Evolutionary conservation across 1,140 invertebrate species (phyloP), one percentile per base, ranked within the genome.

Genomic region (Drosophila triauraria): DNA sequence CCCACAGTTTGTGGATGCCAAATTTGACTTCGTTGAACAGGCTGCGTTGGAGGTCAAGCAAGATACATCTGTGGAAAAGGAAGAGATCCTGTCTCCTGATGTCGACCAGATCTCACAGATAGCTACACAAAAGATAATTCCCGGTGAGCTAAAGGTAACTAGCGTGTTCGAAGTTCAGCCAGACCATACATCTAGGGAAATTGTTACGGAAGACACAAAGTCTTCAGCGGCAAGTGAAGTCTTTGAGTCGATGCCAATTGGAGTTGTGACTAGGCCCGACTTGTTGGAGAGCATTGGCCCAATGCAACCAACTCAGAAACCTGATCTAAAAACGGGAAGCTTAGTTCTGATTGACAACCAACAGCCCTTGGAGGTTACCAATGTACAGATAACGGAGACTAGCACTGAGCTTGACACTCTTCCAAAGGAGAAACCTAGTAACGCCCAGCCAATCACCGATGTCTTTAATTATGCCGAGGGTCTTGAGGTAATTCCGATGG

Each of bases 11-110:
- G n/a, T 23, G 10, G 64, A 60, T 30, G 81, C 79, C 9, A 88
- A 79, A 17, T 15, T 75, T 8, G 20, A 75, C n/a, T 76, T 79
- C n/a, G 47, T 86, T 3, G 70, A 92, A 46, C 81, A 91, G 12
- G 56, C 59, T n/a, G 77, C 91, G 4, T 50, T 92, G 10, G 46
- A 70, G 12, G 42, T 92, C n/a, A 69, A 75, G 4, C 54, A 85
- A 1, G 60, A 82, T 9, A 78, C 75, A 27, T 25, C n/a, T 5
- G 56, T 61, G 15, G 91, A 92, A 15, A 78, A 58, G 8, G 81
- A 88, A 48, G 38, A 44, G 0, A 15, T 48, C 2, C 42, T 88
- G 17, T 17, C 13, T 2, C 3, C 17, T 15, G 30, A 51, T 43
- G 27, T 30, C 2, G 35, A 20, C 17, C 42, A 9, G 6, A 0